Evolutionary conservation across 2,113 vertebrate species (phyloP).

Genomic region (Carassius carassius): DNA sequence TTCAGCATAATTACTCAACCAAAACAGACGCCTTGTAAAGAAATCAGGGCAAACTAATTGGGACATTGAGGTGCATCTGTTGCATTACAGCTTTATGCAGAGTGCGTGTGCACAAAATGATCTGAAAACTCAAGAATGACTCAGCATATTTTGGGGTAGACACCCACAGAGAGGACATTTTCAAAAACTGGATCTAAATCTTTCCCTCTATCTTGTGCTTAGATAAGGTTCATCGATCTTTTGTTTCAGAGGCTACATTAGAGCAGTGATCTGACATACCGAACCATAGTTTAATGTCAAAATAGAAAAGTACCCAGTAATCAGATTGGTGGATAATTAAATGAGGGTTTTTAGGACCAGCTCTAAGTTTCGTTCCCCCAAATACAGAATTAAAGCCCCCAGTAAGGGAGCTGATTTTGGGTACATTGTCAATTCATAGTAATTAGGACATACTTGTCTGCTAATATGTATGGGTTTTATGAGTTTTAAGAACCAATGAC

Average conservation of each 20-base stretch:
- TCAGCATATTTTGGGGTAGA: constrained; percentile 29
- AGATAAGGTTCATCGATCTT: neutral
- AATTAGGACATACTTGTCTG: neutral
- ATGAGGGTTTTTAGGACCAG: neutral
- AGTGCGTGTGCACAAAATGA: constrained; percentile 17
- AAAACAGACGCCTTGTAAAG: neutral
- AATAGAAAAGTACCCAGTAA: neutral
- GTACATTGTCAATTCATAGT: neutral
- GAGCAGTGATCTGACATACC: neutral
- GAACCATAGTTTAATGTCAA: neutral
- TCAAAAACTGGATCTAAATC: constrained; percentile 5
- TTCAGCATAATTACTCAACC: neutral
- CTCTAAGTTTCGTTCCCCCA: neutral
- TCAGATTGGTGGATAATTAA: neutral
- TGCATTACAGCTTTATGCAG: neutral
- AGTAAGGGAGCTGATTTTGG: neutral
- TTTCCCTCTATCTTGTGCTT: neutral
- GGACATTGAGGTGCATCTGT: constrained; percentile 12
- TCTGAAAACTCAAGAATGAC: constrained; percentile 22
- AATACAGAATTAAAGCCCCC: neutral
- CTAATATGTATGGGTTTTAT: neutral
- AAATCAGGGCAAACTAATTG: constrained; percentile 3
- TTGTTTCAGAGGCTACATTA: neutral
- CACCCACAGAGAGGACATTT: neutral
- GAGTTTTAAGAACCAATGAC: neutral